Evolutionary conservation across 2,888 invertebrate genomes (phyloP), one percentile per base, ranked within the genome.

Genomic region (Lissocephala sabroskyi): DNA sequence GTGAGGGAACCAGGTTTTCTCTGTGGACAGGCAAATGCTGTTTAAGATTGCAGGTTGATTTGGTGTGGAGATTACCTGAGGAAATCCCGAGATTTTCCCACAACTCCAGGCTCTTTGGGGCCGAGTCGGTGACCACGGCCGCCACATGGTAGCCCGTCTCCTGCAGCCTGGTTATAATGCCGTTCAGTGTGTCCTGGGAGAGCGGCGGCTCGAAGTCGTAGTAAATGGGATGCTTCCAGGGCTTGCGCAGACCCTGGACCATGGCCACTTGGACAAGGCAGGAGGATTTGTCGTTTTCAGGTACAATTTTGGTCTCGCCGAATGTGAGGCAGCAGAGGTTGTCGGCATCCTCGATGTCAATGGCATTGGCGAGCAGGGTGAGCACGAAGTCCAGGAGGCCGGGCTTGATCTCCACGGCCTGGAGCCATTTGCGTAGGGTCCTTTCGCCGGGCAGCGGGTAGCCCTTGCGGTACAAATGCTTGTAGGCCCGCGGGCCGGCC

Each of bases 1-100:
- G 29, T 59, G 52, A 1, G 7, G 3, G 16, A 67, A 56, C 55
- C 51, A 66, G 1, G 56, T 48, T 18, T 52, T 37, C 14, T 30
- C 46, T 53, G 23, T 41, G 36, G 16, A 42, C 3, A 36, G 36
- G 35, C 42, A 11, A 30, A n/a, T n/a, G n/a, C n/a, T n/a, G n/a
- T n/a, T n/a, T n/a, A 28, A 17, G 29, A 42, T 3, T 17, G 10
- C 5, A 14, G 7, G 10, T 33, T 40, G 37, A 18, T 43, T 17
- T 33, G 18, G 16, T 10, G 7, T 9, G 17, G 23, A 18, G 13
- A 41, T 39, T 46, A 57, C 53, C 32, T 4, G 18, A 7, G 2
- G 53, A 35, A 1, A 56, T 37, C 6, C 13, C 33, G 10, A 54
- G 44, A 2, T 49, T 29, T 26, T 17, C 50, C 56, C 39, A 58